A percentile compares a stretch with the other conserved stretches of the same genome.
phyloP scores from a whole-genome alignment of 2,113 vertebrate genomes.

The Polypterus senegalus region DNA sequence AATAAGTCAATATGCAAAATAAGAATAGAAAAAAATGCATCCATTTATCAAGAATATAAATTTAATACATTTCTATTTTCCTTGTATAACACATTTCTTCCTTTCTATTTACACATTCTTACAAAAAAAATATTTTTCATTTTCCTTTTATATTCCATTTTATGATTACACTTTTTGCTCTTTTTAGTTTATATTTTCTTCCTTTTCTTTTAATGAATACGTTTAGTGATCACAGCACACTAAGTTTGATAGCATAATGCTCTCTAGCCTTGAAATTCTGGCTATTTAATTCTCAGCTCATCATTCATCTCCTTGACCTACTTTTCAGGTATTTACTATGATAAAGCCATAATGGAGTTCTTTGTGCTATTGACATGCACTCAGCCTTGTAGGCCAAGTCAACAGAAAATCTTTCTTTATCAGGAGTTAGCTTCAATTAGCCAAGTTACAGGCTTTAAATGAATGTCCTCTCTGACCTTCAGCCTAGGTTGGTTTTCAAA shows the following conservation, averaged over 20 bases:
- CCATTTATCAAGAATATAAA: no score
- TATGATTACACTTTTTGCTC: no score
- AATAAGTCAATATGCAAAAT: no score
- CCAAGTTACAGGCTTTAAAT: conserved; percentile 44
- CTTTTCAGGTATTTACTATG: conserved; percentile 44
- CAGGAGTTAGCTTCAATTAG: conserved; percentile 42
- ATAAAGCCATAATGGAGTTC: conserved; percentile 51
- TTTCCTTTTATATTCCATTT: no score
- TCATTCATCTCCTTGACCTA: conserved; percentile 29
- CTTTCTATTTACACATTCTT: no score
- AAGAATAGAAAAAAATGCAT: no score
- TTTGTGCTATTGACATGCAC: conserved; percentile 45
- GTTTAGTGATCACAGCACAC: no score
- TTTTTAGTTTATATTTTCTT: no score
- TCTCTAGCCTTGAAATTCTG: conserved; percentile 11
- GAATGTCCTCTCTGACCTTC: conserved; percentile 45
- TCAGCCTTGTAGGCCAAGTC: conserved; percentile 36
- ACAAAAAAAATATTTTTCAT: no score
- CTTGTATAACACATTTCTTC: no score
- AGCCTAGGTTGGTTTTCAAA: conserved; percentile 35
- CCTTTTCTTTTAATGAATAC: no score
- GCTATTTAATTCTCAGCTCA: conserved; percentile 29
- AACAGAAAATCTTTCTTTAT: conserved; percentile 49
- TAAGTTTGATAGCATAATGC: neutral
- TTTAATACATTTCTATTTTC: no score